A percentile compares a stretch with the other conserved stretches of the same genome.
These are phyloP conservation scores for Ladona fulva DNA, from an alignment of 1,140 invertebrate genomes.

Conservation along the genomic window DNA sequence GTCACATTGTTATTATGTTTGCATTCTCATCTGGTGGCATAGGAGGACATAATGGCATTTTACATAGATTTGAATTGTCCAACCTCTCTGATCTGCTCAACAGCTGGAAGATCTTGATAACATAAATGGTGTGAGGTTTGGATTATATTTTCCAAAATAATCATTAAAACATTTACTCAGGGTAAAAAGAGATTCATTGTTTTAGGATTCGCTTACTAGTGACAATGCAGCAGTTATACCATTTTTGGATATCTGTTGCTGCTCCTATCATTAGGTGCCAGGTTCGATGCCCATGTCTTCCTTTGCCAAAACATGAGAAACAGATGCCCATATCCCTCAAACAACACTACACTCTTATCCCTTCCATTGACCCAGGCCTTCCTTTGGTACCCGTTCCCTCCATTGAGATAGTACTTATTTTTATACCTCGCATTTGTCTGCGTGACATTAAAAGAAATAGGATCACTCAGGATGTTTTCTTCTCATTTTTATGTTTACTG, in stretches of 20 bases:
- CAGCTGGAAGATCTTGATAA: background rate
- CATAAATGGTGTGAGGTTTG: background rate
- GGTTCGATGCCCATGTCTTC: background rate
- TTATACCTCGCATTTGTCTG: constrained; percentile 9
- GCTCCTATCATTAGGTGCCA: background rate
- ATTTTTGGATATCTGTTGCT: background rate
- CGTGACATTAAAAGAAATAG: constrained; percentile 10
- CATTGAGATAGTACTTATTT: constrained; percentile 10
- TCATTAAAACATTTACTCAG: background rate
- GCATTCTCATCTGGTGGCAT: background rate
- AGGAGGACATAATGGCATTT: background rate
- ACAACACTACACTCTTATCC: background rate
- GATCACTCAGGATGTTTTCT: constrained; percentile 9
- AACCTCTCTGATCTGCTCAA: background rate
- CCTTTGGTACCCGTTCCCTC: constrained; percentile 6
- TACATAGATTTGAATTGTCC: background rate
- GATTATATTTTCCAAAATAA: constrained; percentile 5
- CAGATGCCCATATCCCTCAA: background rate
- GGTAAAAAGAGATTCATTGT: background rate
- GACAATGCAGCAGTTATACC: background rate
- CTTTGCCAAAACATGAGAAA: background rate
- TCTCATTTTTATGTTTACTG: constrained; percentile 9
- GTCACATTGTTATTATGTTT: background rate
- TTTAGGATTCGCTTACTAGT: background rate
- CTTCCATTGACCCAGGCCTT: constrained; percentile 6